Evolutionary conservation across 1,140 invertebrate genomes (phyloP), one percentile per base, ranked within the genome.

Genomic region (Monochamus saltuarius): DNA sequence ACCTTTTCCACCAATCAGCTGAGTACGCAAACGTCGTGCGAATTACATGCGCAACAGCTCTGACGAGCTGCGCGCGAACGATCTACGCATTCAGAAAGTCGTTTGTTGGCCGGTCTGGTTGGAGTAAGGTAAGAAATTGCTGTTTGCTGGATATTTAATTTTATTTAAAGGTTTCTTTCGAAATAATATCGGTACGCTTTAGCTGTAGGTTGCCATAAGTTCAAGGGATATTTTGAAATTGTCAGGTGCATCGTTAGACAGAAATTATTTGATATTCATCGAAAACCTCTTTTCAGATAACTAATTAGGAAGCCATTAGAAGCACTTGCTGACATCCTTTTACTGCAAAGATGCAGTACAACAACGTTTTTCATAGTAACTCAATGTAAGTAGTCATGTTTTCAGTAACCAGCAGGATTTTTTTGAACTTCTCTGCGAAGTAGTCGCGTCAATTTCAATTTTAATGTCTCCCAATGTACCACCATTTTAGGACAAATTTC

Each of bases 91-190:
- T 14, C 40, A 49, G 13, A 22, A 49, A 54, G 22, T 57, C 45
- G 47, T 79, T 83, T 82, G 81, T 82, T 83, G 81, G 78, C 80
- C 80, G 80, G 75, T 79, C 78, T 79, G 79, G 79, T 79, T 76
- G 77, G 78, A 73, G 72, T 70, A 76, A 69, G 67, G 69, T 71
- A 52, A 69, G 66, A 40, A 59, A 60, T 59, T 57, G 10, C 46
- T 56, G 40, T 49, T 43, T 63, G 59, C 45, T 56, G 1, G 7
- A 36, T 50, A 52, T 53, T 42, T 57, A 34, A 1, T 11, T 8
- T 29, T 50, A 16, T 39, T 17, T 16, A 54, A 40, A 2, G 37
- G 8, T 54, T 38, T 14, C 13, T 38, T 40, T 42, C n/a, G 7
- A 1, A 9, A 17, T 38, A 39, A 19, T 39, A 14, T 40, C 35